Evolutionary conservation across 2,888 invertebrate genomes (phyloP).

Genomic region (Himalopsyche tibetana): DNA sequence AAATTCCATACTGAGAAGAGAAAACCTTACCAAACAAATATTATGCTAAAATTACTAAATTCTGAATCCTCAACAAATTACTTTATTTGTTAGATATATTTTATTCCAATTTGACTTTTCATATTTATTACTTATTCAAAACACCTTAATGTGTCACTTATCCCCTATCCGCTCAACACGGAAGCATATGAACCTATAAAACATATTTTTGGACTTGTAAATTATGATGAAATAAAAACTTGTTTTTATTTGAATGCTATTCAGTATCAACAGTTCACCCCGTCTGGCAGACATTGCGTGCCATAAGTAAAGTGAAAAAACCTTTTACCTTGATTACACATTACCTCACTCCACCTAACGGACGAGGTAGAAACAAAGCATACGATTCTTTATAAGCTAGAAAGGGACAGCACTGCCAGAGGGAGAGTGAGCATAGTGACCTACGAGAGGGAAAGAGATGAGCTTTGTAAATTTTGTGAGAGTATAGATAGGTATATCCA

Average conservation of each 20-base stretch:
- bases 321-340: constrained; percentile 63
- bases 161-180: too few relatives aligned
- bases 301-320: constrained; percentile 55
- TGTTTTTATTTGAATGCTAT: constrained; percentile 19
- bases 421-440: background rate
- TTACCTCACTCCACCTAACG: constrained; percentile 46
- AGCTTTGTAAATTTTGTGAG: background rate
- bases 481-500: background rate
- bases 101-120: too few relatives aligned
- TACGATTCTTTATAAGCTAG: background rate
- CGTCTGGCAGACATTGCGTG: constrained; percentile 51
- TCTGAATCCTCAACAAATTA: too few relatives aligned
- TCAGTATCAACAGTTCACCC: constrained; percentile 10
- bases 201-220: too few relatives aligned
- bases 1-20: too few relatives aligned
- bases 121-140: too few relatives aligned
- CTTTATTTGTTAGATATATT: too few relatives aligned
- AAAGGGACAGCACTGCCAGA: background rate
- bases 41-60: too few relatives aligned
- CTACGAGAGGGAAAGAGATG: constrained; percentile 6
- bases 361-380: background rate
- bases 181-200: too few relatives aligned
- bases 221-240: background rate
- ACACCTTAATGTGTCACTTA: too few relatives aligned
- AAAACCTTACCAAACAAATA: too few relatives aligned